Conservation (phyloP, 2,888 invertebrate species). For the Tetheella fluctuosa region DNA sequence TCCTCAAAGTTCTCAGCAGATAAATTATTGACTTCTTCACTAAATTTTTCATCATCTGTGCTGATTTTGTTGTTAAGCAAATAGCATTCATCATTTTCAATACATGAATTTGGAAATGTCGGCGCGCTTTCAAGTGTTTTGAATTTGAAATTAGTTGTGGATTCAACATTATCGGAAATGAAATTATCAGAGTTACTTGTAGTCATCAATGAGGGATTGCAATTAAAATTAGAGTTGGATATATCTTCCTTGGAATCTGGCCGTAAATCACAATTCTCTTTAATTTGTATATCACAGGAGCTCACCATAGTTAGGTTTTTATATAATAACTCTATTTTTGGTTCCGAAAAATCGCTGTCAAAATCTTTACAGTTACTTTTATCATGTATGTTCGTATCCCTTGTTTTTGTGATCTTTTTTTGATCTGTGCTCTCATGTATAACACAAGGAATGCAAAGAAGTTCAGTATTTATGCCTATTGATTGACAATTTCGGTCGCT, state of each 20-base stretch:
- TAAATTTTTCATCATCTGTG: conserved; percentile 34
- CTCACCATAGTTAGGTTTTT: conserved; percentile 67
- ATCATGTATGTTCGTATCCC: conserved; percentile 27
- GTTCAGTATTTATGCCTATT: conserved; percentile 70
- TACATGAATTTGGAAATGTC: background rate
- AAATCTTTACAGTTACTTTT: conserved; percentile 26
- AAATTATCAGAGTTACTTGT: conserved; percentile 39
- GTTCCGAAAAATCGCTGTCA: conserved; percentile 35
- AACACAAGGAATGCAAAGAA: conserved; percentile 72
- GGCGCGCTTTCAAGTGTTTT: background rate
- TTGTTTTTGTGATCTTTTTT: conserved; percentile 43
- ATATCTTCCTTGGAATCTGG: conserved; percentile 41
- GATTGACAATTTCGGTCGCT: conserved; percentile 55
- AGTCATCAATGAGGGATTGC: conserved; percentile 27
- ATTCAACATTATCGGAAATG: conserved; percentile 34
- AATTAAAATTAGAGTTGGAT: conserved; percentile 34
- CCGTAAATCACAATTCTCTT: conserved; percentile 37
- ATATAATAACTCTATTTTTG: conserved; percentile 65
- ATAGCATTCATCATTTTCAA: conserved; percentile 9
- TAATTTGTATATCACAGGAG: conserved; percentile 49
- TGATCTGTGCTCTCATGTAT: conserved; percentile 61
- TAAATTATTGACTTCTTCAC: conserved; percentile 42
- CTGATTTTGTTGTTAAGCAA: conserved; percentile 1
- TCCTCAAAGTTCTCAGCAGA: conserved; percentile 62
- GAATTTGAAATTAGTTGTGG: conserved; percentile 22